phyloP scores from a whole-genome alignment of 2,113 vertebrate species.

The Sceloporus undulatus region DNA sequence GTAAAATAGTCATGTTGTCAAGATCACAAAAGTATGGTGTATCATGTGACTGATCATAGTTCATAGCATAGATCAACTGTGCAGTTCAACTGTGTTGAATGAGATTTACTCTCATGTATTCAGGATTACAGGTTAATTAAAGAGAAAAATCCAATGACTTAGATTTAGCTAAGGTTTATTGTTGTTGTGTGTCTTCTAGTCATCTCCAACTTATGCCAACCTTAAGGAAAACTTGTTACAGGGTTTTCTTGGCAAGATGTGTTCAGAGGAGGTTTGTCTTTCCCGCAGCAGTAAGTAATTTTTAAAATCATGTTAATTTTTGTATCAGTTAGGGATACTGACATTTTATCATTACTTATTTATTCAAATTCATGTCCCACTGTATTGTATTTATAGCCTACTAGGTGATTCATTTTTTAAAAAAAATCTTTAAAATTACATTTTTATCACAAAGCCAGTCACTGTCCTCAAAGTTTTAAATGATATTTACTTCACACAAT shows the following conservation, averaged over 20 bases:
- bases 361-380: not conserved
- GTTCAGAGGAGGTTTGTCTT: no score
- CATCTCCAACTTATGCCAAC: no score
- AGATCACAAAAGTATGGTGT: not conserved
- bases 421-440: not conserved
- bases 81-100: no score
- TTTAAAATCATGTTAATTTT: not conserved
- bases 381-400: not conserved
- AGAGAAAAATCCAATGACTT: no score
- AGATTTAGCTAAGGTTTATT: no score
- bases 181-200: no score
- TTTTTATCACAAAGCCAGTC: not conserved
- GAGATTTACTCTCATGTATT: not conserved
- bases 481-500: not conserved
- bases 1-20: slow-evolving; percentile 48
- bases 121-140: not conserved
- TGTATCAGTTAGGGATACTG: not conserved
- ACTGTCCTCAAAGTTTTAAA: not conserved
- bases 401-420: not conserved
- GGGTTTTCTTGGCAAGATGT: no score
- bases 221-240: no score
- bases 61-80: slow-evolving; percentile 26
- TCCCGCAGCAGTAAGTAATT: not conserved
- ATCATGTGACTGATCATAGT: slow-evolving; percentile 34
- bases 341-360: not conserved